Base-by-base conservation (phyloP, 2,888 invertebrate genomes). In the Erebia palarica region DNA sequence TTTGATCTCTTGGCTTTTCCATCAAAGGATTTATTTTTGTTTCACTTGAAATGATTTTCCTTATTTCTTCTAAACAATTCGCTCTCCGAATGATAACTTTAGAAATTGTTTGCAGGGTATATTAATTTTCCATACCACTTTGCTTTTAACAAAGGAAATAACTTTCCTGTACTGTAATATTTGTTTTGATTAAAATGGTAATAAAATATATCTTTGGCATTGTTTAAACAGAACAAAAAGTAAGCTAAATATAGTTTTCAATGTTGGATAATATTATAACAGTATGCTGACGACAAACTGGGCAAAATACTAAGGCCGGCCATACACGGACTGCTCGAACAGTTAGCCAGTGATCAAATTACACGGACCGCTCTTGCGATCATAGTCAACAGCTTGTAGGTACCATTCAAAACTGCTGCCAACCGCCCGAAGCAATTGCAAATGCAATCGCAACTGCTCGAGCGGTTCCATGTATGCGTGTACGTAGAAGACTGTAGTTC, bases 241-340 rank as follows among this genome's bases (percentile, higher is more conserved):
- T n/a, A 64, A 27, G 13, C 3, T 16, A 11, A 13, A 47, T 27
- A 49, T 63, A 13, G 21, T 21, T 63, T 47, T 13, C 63, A 7
- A 49, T 27, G 63, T 63, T 49, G 47, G 63, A 18, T 59, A 44
- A 67, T 59, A 60, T 42, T 51, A 68, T 42, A n/a, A n/a, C 51
- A 42, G 42, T 42, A 42, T 16, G 36, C 18, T 65, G 5, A 13
- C 58, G 14, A 64, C 36, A 59, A 42, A 36, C 49, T 11, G 3
- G 18, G 21, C 47, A 51, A 72, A 72, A 69, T 65, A 68, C 68
- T 21, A 69, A 27, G 27, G 27, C 27, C 27, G 27, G 27, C 27
- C 27, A 27, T 27, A 27, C 27, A 27, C 27, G 27, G 27, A 27
- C 27, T 27, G 27, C 27, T 27, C 27, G 27, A 21, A 3, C 21